Evolutionary conservation across 2,888 invertebrate genomes (phyloP).

Genomic region (Orgyia antiqua): DNA sequence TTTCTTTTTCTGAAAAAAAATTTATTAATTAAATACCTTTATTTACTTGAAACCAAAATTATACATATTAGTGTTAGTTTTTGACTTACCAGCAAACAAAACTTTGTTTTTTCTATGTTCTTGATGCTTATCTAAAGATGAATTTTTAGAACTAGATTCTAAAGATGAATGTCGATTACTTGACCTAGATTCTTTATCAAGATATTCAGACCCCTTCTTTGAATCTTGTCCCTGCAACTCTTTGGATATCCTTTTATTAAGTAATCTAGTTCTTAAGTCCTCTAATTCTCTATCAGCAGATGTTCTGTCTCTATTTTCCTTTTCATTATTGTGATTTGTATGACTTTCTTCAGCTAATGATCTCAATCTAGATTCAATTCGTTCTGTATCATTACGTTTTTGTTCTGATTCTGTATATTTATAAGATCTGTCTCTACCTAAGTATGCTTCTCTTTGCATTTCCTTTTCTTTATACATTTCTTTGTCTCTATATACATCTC

Average conservation of each 20-base stretch:
- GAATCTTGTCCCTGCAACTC: conserved; percentile 76
- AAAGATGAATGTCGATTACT: conserved; percentile 50
- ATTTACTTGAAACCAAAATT: too few relatives aligned
- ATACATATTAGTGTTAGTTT: too few relatives aligned
- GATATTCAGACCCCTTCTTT: conserved; percentile 60
- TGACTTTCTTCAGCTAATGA: conserved; percentile 58
- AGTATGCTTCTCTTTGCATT: conserved; percentile 49
- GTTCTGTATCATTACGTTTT: conserved; percentile 54
- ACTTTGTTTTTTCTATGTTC: conserved; percentile 82
- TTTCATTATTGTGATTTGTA: conserved; percentile 59
- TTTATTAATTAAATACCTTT: neutral
- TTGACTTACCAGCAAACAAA: conserved; percentile 81
- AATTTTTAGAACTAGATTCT: conserved; percentile 51
- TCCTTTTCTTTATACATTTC: conserved; percentile 57
- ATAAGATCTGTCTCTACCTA: conserved; percentile 54
- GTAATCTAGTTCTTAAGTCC: conserved; percentile 85
- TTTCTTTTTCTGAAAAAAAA: conserved; percentile 80
- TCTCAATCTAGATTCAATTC: conserved; percentile 62
- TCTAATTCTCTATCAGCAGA: conserved; percentile 82
- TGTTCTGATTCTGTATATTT: conserved; percentile 58
- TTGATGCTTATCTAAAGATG: conserved; percentile 66
- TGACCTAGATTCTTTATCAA: conserved; percentile 62
- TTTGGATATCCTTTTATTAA: conserved; percentile 84
- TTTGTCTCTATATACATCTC: conserved; percentile 55
- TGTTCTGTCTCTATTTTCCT: conserved; percentile 66